Evolutionary conservation across 2,888 invertebrate species (phyloP), one percentile per base, ranked within the genome.

Genomic region (Temnothorax ravouxi): DNA sequence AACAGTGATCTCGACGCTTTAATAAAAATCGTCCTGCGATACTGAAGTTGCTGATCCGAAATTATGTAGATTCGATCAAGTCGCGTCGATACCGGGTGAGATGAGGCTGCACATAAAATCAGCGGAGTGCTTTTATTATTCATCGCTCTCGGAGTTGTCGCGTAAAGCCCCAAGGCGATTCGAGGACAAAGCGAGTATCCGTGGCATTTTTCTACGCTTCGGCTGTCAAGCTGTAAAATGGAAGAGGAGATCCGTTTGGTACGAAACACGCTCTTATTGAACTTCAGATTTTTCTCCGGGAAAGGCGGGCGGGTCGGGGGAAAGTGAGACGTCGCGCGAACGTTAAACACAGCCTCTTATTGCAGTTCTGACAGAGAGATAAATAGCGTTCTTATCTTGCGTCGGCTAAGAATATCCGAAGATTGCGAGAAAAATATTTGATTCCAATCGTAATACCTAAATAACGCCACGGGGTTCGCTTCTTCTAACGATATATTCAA

Each of bases 91-190:
- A 54, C 41, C n/a, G 44, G 41, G 71, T 11, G 66, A 64, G 61
- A 61, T 59, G 84, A 77, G 82, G 38, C 84, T 61, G 84, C 85
- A 56, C 86, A 87, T 88, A 90, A 89, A 88, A 88, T 80, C 86
- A 83, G 81, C 82, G 47, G 77, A 87, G 85, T 88, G 89, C 90
- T 90, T 90, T 90, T 90, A 90, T 90, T 90, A 90, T 90, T 90
- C 90, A 90, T 90, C 90, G 89, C 79, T 83, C 82, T 87, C 72
- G 41, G 71, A 86, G 83, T 41, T 25, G 69, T 69, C 77, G 82
- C 75, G 56, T 66, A 56, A 56, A 79, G 84, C 86, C 84, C 84
- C 52, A 84, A 59, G 87, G 88, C 87, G 85, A 84, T 71, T 87
- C 76, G 84, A 75, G 90, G 88, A 89, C 88, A 89, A 90, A 89